phyloP scores from a whole-genome alignment of 2,797 vertebrate species.

The Myotis pilosus region DNA sequence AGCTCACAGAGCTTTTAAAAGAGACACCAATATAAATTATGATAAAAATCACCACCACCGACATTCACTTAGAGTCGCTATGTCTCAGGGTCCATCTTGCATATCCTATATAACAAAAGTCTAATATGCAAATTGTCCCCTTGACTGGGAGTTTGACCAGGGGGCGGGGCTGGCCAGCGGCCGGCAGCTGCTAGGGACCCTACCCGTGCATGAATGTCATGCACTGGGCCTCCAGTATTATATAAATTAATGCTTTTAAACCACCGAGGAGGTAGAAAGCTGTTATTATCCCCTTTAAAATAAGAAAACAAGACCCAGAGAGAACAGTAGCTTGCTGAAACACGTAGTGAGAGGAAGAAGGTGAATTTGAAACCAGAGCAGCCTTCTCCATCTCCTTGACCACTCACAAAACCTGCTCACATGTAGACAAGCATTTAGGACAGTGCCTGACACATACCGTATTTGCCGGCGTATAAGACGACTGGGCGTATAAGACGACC shows the following conservation, averaged over 20 bases:
- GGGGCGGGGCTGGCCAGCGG: too few relatives aligned
- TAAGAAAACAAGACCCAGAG: background rate
- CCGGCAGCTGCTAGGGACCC: too few relatives aligned
- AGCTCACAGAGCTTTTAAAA: background rate
- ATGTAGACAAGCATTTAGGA: background rate
- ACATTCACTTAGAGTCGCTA: background rate
- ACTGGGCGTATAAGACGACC: too few relatives aligned
- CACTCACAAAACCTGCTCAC: background rate
- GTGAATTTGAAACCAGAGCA: background rate
- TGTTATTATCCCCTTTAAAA: background rate
- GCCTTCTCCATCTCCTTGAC: background rate
- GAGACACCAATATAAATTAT: background rate
- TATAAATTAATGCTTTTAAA: background rate
- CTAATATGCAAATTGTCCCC: too few relatives aligned
- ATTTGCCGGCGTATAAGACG: too few relatives aligned
- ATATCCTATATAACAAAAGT: background rate
- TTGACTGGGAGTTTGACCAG: too few relatives aligned
- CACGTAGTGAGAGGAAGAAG: background rate
- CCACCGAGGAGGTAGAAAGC: background rate
- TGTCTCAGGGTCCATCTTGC: background rate
- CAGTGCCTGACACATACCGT: too few relatives aligned
- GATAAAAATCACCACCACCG: background rate
- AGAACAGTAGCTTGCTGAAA: background rate
- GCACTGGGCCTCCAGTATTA: background rate
- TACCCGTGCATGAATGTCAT: too few relatives aligned